Evolutionary conservation across 2,113 vertebrate genomes (phyloP).

Genomic region (Thunnus maccoyii): DNA sequence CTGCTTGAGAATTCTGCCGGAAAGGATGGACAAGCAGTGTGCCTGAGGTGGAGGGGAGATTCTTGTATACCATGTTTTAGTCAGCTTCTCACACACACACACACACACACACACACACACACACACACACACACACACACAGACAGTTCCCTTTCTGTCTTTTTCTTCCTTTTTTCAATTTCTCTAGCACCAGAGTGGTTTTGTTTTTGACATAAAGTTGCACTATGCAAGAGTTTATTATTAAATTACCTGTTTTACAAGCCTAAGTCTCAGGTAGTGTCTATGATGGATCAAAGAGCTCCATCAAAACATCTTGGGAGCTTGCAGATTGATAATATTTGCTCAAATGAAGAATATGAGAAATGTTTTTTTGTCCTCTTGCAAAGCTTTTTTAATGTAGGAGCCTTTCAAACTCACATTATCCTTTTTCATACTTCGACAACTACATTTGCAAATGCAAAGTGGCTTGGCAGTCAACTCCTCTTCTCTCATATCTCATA

Average conservation of each 20-base stretch:
- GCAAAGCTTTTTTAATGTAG: too few relatives aligned
- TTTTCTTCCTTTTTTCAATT: neutral
- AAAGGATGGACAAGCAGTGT: slow-evolving; percentile 62
- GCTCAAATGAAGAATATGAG: neutral
- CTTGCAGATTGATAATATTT: neutral
- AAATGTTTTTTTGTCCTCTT: neutral
- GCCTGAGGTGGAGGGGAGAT: neutral
- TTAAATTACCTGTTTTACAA: neutral
- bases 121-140: neutral
- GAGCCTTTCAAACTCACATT: too few relatives aligned
- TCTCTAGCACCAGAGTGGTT: neutral
- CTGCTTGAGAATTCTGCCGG: slow-evolving; percentile 70
- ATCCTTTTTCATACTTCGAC: too few relatives aligned
- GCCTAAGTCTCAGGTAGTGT: neutral
- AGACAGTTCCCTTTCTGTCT: neutral
- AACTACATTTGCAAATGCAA: too few relatives aligned
- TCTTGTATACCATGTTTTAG: neutral
- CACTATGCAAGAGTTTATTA: neutral
- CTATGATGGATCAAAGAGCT: neutral
- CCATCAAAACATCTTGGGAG: neutral
- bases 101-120: neutral
- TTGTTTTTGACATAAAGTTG: neutral
- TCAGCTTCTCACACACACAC: neutral
- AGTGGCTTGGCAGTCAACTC: too few relatives aligned
- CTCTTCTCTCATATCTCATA: too few relatives aligned